phyloP scores from a whole-genome alignment of 2,113 vertebrate species.

The Leptocoma aspasia region DNA sequence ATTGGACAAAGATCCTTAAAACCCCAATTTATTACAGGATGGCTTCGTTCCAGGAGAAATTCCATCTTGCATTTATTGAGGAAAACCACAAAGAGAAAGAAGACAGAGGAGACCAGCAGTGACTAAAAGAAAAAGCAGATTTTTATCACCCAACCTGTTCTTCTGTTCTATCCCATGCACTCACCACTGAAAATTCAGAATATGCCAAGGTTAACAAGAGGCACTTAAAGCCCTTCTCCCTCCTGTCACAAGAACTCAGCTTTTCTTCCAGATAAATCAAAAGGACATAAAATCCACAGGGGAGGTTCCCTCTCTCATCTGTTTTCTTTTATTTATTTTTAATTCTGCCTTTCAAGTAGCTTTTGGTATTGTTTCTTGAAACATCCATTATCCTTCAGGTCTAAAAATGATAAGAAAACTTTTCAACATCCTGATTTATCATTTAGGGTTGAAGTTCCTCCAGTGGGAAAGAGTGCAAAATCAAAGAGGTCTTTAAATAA shows the following conservation, averaged over 20 bases:
- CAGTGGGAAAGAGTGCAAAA: background rate
- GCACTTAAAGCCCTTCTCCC: background rate
- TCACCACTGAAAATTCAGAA: background rate
- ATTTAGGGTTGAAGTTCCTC: background rate
- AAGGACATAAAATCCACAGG: background rate
- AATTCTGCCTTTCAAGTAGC: background rate
- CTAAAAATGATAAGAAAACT: background rate
- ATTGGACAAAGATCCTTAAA: background rate
- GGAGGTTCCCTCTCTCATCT: background rate
- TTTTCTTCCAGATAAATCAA: background rate
- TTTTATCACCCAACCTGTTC: background rate
- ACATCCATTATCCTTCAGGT: background rate
- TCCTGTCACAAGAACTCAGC: background rate
- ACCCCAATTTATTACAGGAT: too few relatives aligned
- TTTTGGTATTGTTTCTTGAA: background rate
- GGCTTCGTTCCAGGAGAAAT: background rate
- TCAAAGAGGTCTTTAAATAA: background rate
- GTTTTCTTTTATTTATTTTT: conserved; percentile 4
- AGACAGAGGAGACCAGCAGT: accelerated
- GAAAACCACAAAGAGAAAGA: background rate
- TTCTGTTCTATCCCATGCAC: background rate
- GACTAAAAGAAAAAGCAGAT: background rate
- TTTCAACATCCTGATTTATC: background rate
- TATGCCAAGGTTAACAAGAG: background rate
- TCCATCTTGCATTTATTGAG: background rate